Conservation (phyloP, 2,888 invertebrate genomes). For the Euzophera pinguis region DNA sequence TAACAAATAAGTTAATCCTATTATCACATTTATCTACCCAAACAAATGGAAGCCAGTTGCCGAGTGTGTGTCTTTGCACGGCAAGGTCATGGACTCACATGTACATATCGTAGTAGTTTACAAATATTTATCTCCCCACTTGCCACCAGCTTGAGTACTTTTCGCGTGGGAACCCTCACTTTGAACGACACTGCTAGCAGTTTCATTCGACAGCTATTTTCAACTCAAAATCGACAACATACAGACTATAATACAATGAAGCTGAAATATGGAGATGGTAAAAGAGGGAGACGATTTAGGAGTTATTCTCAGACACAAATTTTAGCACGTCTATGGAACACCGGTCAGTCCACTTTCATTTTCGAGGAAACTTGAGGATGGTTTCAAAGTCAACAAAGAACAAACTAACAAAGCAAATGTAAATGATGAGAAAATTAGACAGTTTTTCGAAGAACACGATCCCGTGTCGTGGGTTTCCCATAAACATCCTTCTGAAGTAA, state of each 20-base stretch:
- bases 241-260: slow-evolving; percentile 21
- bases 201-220: slow-evolving; percentile 14
- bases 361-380: slow-evolving; percentile 30
- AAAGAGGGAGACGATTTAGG: slow-evolving; percentile 27
- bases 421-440: slow-evolving; percentile 20
- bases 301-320: slow-evolving; percentile 49
- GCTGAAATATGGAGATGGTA: slow-evolving; percentile 10
- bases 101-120: slow-evolving; percentile 43
- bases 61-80: slow-evolving; percentile 20
- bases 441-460: slow-evolving; percentile 18
- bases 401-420: slow-evolving; percentile 22
- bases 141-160: slow-evolving; percentile 53
- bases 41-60: slow-evolving; percentile 1
- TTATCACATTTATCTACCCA: slow-evolving; percentile 6
- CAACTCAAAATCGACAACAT: slow-evolving; percentile 19
- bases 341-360: slow-evolving; percentile 46
- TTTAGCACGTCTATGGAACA: slow-evolving; percentile 51
- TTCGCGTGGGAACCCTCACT: slow-evolving; percentile 66
- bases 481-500: slow-evolving; percentile 6
- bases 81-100: slow-evolving; percentile 55
- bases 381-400: slow-evolving; percentile 22
- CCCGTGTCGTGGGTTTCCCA: slow-evolving; percentile 19
- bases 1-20: slow-evolving; percentile 9
- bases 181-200: slow-evolving; percentile 26
- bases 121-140: slow-evolving; percentile 74